Conservation (phyloP, 1,140 invertebrate genomes). For the Drosophila cardini region DNA sequence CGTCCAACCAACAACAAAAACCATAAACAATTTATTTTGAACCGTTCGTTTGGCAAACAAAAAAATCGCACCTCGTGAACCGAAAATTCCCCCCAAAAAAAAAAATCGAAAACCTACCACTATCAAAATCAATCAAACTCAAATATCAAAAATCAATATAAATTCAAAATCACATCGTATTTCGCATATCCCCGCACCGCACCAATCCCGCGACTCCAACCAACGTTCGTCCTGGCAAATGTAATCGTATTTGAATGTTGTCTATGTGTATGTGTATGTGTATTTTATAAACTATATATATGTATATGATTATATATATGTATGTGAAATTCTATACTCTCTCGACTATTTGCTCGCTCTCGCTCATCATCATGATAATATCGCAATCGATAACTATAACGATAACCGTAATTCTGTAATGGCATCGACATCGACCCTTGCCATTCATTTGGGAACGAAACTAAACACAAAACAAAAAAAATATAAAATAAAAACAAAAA, state of each 20-base stretch:
- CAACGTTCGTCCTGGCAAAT: slow-evolving; percentile 38
- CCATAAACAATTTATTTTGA: slow-evolving; percentile 26
- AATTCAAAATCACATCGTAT: slow-evolving; percentile 39
- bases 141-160: slow-evolving; percentile 9
- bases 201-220: slow-evolving; percentile 29
- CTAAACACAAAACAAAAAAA: slow-evolving; percentile 37
- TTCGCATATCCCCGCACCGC: slow-evolving; percentile 36
- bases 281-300: slow-evolving; percentile 42
- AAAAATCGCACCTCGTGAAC: slow-evolving; percentile 46
- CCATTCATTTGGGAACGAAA: slow-evolving; percentile 71
- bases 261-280: slow-evolving; percentile 39
- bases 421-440: slow-evolving; percentile 49
- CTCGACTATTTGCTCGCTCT: slow-evolving; percentile 68
- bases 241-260: slow-evolving; percentile 50
- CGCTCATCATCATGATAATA: slow-evolving; percentile 69
- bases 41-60: slow-evolving; percentile 35
- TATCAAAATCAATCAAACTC: slow-evolving; percentile 1
- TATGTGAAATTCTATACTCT: slow-evolving; percentile 63
- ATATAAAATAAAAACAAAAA: slow-evolving; percentile 51
- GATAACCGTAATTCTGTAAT: slow-evolving; percentile 31
- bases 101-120: slow-evolving; percentile 8
- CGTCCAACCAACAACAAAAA: slow-evolving; percentile 52
- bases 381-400: slow-evolving; percentile 33
- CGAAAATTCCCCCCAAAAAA: slow-evolving; percentile 19
- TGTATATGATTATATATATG: slow-evolving; percentile 49